A percentile compares a stretch with the other conserved stretches of the same genome.
These are phyloP conservation scores for Thecophora atra DNA, from an alignment of 2,888 invertebrate species.

Conservation along the genomic window DNA sequence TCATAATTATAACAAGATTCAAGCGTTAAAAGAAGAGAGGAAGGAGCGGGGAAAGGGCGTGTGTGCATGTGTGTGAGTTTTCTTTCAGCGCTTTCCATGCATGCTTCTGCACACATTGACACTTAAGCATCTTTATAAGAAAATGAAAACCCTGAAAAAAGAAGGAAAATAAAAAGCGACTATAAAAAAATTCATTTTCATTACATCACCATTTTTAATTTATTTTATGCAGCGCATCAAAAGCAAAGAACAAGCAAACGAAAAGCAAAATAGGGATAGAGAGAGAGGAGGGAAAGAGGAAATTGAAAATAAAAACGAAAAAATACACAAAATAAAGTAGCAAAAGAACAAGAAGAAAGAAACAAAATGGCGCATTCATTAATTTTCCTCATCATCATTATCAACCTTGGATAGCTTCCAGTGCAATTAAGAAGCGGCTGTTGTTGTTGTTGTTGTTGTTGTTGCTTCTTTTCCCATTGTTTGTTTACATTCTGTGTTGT, in stretches of 20 bases:
- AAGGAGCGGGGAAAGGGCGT: background rate
- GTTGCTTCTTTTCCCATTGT: background rate
- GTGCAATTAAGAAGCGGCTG: too few species aligned
- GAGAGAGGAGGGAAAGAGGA: background rate
- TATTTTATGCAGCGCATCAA: constrained; percentile 30
- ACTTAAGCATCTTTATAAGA: background rate
- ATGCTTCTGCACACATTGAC: background rate
- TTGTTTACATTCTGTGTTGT: background rate
- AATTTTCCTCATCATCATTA: constrained; percentile 23
- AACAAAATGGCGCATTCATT: constrained; percentile 36
- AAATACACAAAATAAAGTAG: too few species aligned
- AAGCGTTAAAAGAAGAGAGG: too few species aligned
- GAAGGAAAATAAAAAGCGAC: background rate
- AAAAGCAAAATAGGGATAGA: too few species aligned
- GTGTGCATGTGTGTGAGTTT: background rate
- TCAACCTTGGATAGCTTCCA: too few species aligned
- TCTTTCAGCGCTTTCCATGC: constrained; percentile 1
- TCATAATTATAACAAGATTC: constrained; percentile 29
- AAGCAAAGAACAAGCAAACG: background rate
- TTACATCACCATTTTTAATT: constrained; percentile 32
- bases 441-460: too few species aligned
- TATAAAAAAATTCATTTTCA: constrained; percentile 29
- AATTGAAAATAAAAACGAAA: constrained; percentile 12
- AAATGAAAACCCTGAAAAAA: background rate
- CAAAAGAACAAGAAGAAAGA: too few species aligned